Conservation (phyloP, 2,113 vertebrate genomes). For the Spea bombifrons region DNA sequence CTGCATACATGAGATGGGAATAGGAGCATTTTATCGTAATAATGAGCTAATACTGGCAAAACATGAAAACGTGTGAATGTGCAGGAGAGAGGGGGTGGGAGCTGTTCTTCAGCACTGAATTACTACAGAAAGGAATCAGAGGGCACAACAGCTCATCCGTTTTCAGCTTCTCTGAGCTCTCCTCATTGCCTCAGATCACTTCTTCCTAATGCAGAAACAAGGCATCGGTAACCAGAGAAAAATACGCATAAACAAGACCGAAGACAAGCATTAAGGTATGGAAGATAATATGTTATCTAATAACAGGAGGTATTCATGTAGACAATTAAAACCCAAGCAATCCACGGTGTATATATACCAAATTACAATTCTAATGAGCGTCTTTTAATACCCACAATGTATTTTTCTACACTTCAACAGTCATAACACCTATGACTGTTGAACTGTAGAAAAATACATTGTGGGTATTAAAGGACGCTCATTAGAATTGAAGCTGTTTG, state of each 20-base stretch:
- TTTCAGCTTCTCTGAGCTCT: constrained; percentile 25
- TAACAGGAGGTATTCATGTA: neutral
- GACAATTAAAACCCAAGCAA: neutral
- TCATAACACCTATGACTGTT: neutral
- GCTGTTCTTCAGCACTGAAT: constrained; percentile 35
- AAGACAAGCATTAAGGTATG: constrained; percentile 35
- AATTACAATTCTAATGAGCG: neutral
- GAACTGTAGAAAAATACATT: neutral
- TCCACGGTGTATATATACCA: neutral
- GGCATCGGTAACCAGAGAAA: constrained; percentile 16
- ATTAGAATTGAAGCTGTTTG: neutral
- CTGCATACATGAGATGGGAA: neutral
- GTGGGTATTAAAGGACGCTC: neutral
- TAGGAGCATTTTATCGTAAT: constrained; percentile 12
- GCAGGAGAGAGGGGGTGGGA: constrained; percentile 30
- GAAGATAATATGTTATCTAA: neutral
- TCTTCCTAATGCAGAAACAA: constrained; percentile 44
- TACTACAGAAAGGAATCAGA: constrained; percentile 37
- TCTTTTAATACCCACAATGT: neutral
- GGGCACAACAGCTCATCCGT: constrained; percentile 28
- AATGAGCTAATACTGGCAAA: constrained; percentile 24
- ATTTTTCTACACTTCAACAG: neutral
- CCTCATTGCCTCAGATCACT: constrained; percentile 1
- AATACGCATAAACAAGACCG: constrained; percentile 7
- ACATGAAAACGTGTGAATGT: neutral